Conservation (phyloP, 2,888 invertebrate species). For the Drosophila algonquin region DNA sequence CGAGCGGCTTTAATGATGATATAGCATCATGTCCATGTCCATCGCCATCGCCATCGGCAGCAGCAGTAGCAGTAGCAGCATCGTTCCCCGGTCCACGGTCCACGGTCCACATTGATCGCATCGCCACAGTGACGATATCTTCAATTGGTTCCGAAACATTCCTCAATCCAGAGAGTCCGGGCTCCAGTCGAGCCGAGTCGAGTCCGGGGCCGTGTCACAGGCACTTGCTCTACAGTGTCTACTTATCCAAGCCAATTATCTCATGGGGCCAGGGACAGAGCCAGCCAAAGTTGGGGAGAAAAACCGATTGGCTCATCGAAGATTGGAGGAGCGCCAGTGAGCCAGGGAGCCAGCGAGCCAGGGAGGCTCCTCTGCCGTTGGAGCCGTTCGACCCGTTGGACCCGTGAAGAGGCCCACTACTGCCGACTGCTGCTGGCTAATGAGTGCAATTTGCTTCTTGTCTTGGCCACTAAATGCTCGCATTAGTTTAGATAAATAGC, state of each 20-base stretch:
- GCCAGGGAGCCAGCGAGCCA: background rate
- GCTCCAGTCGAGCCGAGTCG: too few relatives aligned
- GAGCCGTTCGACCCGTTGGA: too few relatives aligned
- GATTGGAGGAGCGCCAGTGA: slow-evolving; percentile 9
- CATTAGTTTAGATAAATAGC: slow-evolving; percentile 79
- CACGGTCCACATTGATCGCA: slow-evolving; percentile 53
- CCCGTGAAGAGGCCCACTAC: background rate
- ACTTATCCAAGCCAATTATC: slow-evolving; percentile 73
- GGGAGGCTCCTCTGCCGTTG: background rate
- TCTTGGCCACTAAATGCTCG: slow-evolving; percentile 79
- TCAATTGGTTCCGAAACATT: slow-evolving; percentile 61
- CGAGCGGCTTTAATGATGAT: slow-evolving; percentile 64
- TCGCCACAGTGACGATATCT: slow-evolving; percentile 66
- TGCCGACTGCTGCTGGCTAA: slow-evolving; percentile 51
- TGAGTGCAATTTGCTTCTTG: slow-evolving; percentile 78
- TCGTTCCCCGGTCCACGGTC: slow-evolving; percentile 33
- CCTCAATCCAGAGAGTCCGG: slow-evolving; percentile 33
- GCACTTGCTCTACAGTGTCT: slow-evolving; percentile 22
- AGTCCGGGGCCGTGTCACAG: background rate
- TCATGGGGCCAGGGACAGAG: background rate
- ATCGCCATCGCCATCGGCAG: background rate
- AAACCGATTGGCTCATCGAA: slow-evolving; percentile 71
- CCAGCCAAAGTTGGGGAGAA: slow-evolving; percentile 2
- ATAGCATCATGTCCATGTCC: slow-evolving; percentile 19
- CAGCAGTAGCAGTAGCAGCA: slow-evolving; percentile 19